Percentiles rank a stretch among this genome's conserved stretches.
Evolutionary conservation across 2,797 vertebrate genomes (phyloP).

Genomic region (Acrocephalus scirpaceus): DNA sequence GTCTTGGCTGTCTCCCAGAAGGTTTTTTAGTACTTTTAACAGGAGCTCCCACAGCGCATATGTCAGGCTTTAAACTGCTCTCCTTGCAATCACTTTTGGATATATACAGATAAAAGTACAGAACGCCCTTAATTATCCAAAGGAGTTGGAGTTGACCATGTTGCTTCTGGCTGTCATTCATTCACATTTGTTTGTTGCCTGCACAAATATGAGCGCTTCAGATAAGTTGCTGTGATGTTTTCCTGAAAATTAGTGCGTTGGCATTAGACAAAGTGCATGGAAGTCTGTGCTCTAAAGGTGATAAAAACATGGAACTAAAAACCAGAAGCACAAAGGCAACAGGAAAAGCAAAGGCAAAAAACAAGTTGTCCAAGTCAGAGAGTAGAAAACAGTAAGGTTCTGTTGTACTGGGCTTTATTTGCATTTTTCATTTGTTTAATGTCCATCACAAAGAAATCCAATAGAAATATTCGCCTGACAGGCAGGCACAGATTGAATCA

Average conservation of each 20-base stretch:
- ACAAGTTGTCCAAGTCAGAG: neutral
- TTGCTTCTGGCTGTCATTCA: neutral
- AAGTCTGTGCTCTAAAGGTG: neutral
- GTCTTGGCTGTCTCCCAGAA: neutral
- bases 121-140: neutral
- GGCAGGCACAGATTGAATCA: neutral
- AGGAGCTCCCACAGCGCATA: neutral
- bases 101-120: neutral
- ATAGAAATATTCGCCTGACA: neutral
- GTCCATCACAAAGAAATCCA: neutral
- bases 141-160: neutral
- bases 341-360: neutral
- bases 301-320: neutral
- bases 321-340: neutral
- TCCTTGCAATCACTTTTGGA: neutral
- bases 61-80: neutral
- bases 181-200: neutral
- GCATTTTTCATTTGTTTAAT: neutral
- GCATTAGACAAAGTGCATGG: neutral
- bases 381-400: neutral
- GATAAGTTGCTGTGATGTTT: neutral
- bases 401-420: neutral
- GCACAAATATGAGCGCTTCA: neutral
- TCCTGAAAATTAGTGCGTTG: neutral
- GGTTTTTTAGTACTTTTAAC: neutral